These are phyloP conservation scores for Endotricha flammealis DNA, from an alignment of 2,888 invertebrate species.

Conservation along the genomic window DNA sequence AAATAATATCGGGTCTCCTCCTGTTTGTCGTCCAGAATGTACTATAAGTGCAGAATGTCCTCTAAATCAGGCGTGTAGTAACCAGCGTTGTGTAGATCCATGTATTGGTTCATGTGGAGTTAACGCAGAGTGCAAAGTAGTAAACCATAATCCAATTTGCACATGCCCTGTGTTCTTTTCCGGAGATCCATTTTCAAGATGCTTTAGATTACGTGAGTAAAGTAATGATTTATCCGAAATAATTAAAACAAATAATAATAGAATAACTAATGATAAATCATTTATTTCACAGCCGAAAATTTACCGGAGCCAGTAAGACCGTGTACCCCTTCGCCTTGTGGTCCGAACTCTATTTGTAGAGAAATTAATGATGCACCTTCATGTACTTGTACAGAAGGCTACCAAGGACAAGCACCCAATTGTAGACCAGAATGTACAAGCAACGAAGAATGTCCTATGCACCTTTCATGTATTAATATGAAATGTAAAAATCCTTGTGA, in stretches of 20 bases:
- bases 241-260: conserved; percentile 12
- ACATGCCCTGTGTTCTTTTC: conserved; percentile 80
- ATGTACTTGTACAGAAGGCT: conserved; percentile 85
- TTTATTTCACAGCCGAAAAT: conserved; percentile 61
- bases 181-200: conserved; percentile 83
- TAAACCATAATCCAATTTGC: conserved; percentile 87
- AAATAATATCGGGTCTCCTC: conserved; percentile 81
- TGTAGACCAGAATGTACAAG: conserved; percentile 88
- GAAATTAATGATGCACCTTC: conserved; percentile 83
- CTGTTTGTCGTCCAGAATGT: conserved; percentile 85
- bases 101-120: conserved; percentile 85
- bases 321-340: conserved; percentile 88
- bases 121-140: conserved; percentile 85
- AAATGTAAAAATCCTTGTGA: conserved; percentile 88
- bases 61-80: conserved; percentile 83
- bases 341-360: conserved; percentile 85
- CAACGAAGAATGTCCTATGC: conserved; percentile 84
- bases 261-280: conserved; percentile 1
- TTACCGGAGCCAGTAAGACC: conserved; percentile 77
- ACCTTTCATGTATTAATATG: conserved; percentile 85
- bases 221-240: too few relatives aligned
- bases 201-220: conserved; percentile 75
- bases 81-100: conserved; percentile 85
- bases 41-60: conserved; percentile 85
- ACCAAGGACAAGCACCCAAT: conserved; percentile 84